Conservation (phyloP, 2,113 vertebrate genomes). For the Glareola pratincola region DNA sequence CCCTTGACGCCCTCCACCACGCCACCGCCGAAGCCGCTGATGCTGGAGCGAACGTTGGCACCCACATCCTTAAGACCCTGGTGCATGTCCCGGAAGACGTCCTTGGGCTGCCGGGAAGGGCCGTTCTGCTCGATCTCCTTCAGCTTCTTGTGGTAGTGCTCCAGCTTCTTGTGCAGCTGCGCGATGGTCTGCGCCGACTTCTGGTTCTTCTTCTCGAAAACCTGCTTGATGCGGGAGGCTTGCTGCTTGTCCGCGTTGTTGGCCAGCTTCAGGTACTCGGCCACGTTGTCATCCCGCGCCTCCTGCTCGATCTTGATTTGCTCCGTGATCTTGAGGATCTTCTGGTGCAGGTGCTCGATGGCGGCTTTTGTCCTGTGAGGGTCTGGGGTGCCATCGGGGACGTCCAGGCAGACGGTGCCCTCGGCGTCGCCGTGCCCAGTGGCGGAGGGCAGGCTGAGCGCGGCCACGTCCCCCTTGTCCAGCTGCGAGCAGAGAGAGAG, state of each 20-base stretch:
- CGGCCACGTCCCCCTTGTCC: slow-evolving; percentile 90
- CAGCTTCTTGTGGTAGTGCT: slow-evolving; percentile 95
- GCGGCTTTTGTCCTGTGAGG: slow-evolving; percentile 90
- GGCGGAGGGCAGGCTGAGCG: slow-evolving; percentile 79
- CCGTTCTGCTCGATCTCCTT: slow-evolving; percentile 98
- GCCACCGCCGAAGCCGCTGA: slow-evolving; percentile 94
- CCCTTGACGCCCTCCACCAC: slow-evolving; percentile 96
- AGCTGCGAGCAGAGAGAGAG: slow-evolving; percentile 68
- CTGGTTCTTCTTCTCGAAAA: slow-evolving; percentile 99
- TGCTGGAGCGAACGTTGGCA: slow-evolving; percentile 93
- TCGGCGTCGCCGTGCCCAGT: slow-evolving; percentile 87
- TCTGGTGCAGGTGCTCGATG: slow-evolving; percentile 96
- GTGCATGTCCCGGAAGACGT: slow-evolving; percentile 97
- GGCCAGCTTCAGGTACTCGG: slow-evolving; percentile 95
- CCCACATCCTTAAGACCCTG: slow-evolving; percentile 95
- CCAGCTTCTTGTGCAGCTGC: slow-evolving; percentile 96
- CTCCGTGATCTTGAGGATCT: slow-evolving; percentile 97
- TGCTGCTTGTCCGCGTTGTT: slow-evolving; percentile 98
- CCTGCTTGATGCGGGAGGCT: slow-evolving; percentile 95
- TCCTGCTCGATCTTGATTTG: slow-evolving; percentile 98
- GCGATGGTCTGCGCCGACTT: slow-evolving; percentile 97
- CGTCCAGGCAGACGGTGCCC: slow-evolving; percentile 86
- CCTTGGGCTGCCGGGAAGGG: slow-evolving; percentile 92
- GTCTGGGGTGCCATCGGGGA: slow-evolving; percentile 81
- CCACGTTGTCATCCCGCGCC: slow-evolving; percentile 95